Evolutionary conservation across 2,888 invertebrate species (phyloP), one percentile per base, ranked within the genome.

Genomic region (Orchestes rusci): DNA sequence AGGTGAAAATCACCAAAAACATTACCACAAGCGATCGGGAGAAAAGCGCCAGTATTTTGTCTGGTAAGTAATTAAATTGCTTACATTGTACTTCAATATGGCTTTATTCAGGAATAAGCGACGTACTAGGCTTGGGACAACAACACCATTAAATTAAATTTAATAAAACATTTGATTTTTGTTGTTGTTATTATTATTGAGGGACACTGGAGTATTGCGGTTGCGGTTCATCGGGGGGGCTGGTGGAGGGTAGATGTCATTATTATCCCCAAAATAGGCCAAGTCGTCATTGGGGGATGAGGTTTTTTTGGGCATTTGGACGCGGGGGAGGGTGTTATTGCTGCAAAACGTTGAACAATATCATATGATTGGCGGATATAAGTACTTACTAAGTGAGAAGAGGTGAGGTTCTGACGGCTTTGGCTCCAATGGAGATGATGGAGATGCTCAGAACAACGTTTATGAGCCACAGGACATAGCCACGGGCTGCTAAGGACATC

Each of bases 391-490:
- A 45, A 2, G 29, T 16, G 23, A 34, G 16, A 1, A 39, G 27
- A 10, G 18, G 12, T 27, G 17, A 12, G 10, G 12, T 13, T 7
- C 18, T 18, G 28, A 42, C 48, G 48, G 53, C 55, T 36, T 56
- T 37, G 17, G 39, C 38, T 5, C 50, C 50, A 27, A 40, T 42
- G n/a, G 20, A 16, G 15, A 57, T 43, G 42, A 53, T 42, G 12
- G 39, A n/a, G 10, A 48, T 41, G 4, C 65, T 48, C 16, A 70
- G 48, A 2, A 56, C 49, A 5, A 67, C 39, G 54, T 72, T 72
- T 2, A 70, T 55, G 5, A 68, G 19, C 70, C 69, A 72, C 27
- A 72, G 30, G n/a, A 69, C 43, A 51, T 66, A 71, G 8, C 72
- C 72, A 48, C 70, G 67, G 7, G 70, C 59, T 2, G 69, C 61